Evolutionary conservation across 2,888 invertebrate genomes (phyloP).

Genomic region (Onchidella celtica): DNA sequence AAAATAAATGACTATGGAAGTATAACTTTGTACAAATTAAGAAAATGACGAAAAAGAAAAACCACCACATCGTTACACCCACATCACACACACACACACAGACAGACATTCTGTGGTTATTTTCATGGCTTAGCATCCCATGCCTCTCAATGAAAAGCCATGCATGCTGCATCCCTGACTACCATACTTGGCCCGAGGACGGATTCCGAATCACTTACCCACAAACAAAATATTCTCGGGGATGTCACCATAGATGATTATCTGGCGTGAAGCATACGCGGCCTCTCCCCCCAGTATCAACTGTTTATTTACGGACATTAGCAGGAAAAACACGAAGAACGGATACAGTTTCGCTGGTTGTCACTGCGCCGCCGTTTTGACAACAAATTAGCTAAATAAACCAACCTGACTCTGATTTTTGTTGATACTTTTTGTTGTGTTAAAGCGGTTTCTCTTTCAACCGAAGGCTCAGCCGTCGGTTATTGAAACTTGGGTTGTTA

Average conservation of each 20-base stretch:
- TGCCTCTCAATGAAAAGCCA: too few relatives aligned
- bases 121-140: too few relatives aligned
- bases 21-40: too few relatives aligned
- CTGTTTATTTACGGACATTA: constrained; percentile 46
- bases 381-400: constrained; percentile 25
- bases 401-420: neutral
- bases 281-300: neutral
- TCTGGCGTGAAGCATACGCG: neutral
- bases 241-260: neutral
- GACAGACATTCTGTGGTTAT: too few relatives aligned
- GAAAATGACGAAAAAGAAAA: too few relatives aligned
- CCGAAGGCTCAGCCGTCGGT: neutral
- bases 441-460: neutral
- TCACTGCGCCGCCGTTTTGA: neutral
- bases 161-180: too few relatives aligned
- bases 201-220: neutral
- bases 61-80: too few relatives aligned
- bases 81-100: too few relatives aligned
- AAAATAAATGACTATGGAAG: too few relatives aligned
- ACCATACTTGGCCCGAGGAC: too few relatives aligned
- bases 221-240: neutral
- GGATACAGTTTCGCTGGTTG: neutral
- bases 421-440: neutral
- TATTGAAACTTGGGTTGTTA: constrained; percentile 7
- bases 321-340: neutral